A percentile compares a stretch with the other conserved stretches of the same genome.
Conservation (phyloP, 2,888 invertebrate genomes). For the Leptinotarsa juncta region DNA sequence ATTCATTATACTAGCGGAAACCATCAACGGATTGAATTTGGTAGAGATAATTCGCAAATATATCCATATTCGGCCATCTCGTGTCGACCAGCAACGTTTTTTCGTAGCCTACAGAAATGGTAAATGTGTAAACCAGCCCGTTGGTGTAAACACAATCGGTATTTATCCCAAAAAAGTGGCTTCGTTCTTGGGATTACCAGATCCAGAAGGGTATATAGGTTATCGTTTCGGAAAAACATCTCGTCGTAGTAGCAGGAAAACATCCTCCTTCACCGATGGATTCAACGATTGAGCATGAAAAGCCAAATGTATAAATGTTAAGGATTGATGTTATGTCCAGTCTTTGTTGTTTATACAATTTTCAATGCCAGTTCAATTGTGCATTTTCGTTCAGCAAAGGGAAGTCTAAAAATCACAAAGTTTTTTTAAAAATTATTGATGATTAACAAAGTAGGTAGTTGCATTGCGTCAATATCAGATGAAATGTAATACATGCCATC, state of each 20-base stretch:
- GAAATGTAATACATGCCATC: background rate
- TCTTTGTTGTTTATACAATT: too few relatives aligned
- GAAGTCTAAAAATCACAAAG: background rate
- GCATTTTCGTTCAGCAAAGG: background rate
- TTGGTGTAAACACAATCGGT: slow-evolving; percentile 29
- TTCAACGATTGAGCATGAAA: background rate
- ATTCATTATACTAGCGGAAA: slow-evolving; percentile 34
- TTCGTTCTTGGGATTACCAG: slow-evolving; percentile 31
- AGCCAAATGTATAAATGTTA: too few relatives aligned
- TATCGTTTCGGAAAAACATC: slow-evolving; percentile 36
- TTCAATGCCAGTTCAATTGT: too few relatives aligned
- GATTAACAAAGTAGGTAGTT: too few relatives aligned
- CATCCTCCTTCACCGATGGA: background rate
- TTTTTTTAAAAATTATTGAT: background rate
- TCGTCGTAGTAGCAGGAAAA: background rate
- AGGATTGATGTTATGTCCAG: too few relatives aligned
- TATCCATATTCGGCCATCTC: slow-evolving; percentile 30
- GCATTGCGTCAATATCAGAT: background rate
- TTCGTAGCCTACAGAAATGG: slow-evolving; percentile 30
- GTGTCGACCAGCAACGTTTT: slow-evolving; percentile 22
- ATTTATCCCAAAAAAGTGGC: slow-evolving; percentile 27
- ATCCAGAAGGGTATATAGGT: slow-evolving; percentile 37
- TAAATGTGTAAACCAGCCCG: background rate
- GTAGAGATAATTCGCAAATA: slow-evolving; percentile 35
- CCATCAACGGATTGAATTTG: slow-evolving; percentile 21